phyloP scores from a whole-genome alignment of 2,797 vertebrate genomes.

The Martes flavigula region DNA sequence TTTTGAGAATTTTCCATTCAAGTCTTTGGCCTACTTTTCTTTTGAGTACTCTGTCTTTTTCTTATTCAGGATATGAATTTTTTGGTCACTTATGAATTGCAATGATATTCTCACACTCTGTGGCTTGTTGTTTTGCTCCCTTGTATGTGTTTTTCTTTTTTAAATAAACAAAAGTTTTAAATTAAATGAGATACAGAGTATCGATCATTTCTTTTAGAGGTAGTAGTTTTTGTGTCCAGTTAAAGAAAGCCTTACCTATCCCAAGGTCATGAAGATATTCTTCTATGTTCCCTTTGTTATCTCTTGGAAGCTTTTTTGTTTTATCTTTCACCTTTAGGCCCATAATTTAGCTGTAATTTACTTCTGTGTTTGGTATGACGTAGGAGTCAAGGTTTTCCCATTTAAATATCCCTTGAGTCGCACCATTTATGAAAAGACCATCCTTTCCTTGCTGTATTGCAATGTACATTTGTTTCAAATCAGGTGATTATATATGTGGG shows the following conservation, averaged over 20 bases:
- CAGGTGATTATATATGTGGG: background rate
- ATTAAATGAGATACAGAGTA: background rate
- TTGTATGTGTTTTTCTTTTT: background rate
- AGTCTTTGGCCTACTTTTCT: background rate
- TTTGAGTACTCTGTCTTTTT: background rate
- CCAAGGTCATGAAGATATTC: background rate
- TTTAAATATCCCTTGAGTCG: background rate
- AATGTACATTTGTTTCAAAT: background rate
- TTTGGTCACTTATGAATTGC: background rate
- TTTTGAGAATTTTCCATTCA: background rate
- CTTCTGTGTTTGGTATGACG: background rate
- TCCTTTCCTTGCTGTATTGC: background rate
- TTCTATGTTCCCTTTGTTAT: background rate
- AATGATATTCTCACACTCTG: background rate
- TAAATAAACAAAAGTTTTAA: background rate
- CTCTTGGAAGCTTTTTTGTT: conserved; percentile 12
- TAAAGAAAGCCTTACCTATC: background rate
- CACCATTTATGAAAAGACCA: background rate
- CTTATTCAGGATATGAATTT: background rate
- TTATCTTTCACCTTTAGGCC: background rate
- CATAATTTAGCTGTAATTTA: background rate
- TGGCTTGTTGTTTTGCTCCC: background rate
- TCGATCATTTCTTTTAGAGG: background rate
- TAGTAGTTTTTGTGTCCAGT: background rate
- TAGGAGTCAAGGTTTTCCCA: background rate